Base-by-base conservation (phyloP, 1,140 invertebrate species). In the Ips typographus region DNA sequence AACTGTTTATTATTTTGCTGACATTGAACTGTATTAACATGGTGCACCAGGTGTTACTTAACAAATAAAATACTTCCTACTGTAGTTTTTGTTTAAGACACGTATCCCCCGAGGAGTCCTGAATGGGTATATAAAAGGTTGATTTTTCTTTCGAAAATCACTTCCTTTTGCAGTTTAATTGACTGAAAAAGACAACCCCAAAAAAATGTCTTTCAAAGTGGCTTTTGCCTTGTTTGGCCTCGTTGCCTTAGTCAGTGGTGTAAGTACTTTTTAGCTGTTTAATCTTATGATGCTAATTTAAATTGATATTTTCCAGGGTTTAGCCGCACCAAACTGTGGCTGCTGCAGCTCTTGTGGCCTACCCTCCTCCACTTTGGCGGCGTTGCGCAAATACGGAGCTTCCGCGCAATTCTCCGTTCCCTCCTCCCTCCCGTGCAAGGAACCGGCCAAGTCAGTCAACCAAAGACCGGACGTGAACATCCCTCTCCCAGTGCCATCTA, bases 141-240 rank as follows among this genome's bases (percentile, higher is more conserved):
- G 22, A 22, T 22, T 22, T 22, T 0, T 22, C 22, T 22, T 22
- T 22, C 22, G 22, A 22, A 22, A 22, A 22, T 22, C 22, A 22
- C 22, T 22, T 22, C 22, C 22, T 22, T 22, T 22, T 22, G 22
- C 22, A 22, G 22, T 22, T 22, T 22, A 22, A 22, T 22, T 22
- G 0, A 22, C 22, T 22, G 22, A 42, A 58, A 59, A 8, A 59
- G 57, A 65, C 42, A 65, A 55, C n/a, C 7, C 8, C 1, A 65
- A 65, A 65, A 65, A 66, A 66, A 66, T 66, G 64, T 41, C 64
- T 8, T 47, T 47, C 43, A 57, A 40, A 66, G 44, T 58, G 7
- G 64, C 43, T 44, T 1, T 66, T 58, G 64, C 64, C 49, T 42
- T 58, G 7, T 1, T 66, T 38, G 43, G 53, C n/a, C 47, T 65